phyloP scores from a whole-genome alignment of 2,797 vertebrate genomes.

The Carapus acus region DNA sequence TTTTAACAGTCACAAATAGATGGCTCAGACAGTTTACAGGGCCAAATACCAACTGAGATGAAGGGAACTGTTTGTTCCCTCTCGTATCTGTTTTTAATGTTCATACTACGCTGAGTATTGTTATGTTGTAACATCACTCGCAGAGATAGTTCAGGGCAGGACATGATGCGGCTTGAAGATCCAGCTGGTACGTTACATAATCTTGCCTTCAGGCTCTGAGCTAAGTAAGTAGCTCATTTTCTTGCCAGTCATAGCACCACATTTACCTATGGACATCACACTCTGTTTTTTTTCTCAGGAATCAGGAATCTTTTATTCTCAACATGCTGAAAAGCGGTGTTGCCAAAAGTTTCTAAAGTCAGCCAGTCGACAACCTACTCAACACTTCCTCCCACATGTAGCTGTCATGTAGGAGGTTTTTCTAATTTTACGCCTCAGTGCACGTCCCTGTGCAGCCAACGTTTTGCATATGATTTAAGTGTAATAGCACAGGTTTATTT shows the following conservation, averaged over 20 bases:
- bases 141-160: conserved; percentile 34
- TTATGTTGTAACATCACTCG: conserved; percentile 11
- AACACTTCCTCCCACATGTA: conserved; percentile 22
- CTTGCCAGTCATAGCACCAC: conserved; percentile 31
- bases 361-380: conserved; percentile 25
- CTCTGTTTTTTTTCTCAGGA: conserved; percentile 18
- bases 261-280: conserved; percentile 25
- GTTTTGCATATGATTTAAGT: conserved; percentile 42
- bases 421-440: conserved; percentile 52
- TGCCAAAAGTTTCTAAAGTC: conserved; percentile 21
- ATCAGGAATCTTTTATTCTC: no score
- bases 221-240: conserved; percentile 35
- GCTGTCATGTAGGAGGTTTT: conserved; percentile 20
- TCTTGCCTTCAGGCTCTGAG: conserved; percentile 49
- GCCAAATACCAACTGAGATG: background rate
- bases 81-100: background rate
- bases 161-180: conserved; percentile 42
- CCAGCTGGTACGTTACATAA: conserved; percentile 70
- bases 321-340: no score
- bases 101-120: conserved; percentile 6
- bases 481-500: conserved; percentile 35
- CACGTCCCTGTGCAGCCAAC: conserved; percentile 48
- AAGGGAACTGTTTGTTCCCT: background rate
- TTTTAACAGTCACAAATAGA: background rate
- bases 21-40: background rate